These are phyloP conservation scores for Acanthopleura granulata DNA, from an alignment of 2,888 invertebrate genomes.

Conservation along the genomic window DNA sequence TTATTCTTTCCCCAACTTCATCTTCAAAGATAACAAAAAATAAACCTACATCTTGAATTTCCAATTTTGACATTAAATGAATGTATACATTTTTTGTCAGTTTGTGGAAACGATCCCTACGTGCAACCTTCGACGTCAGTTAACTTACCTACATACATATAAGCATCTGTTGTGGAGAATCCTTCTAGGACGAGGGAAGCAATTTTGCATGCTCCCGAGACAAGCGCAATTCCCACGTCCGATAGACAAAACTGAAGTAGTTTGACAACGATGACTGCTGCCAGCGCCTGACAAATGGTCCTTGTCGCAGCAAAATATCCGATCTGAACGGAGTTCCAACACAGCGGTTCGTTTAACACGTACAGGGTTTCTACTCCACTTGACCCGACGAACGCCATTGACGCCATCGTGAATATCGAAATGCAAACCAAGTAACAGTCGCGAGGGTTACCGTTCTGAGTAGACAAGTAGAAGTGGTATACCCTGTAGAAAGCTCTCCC, in stretches of 20 bases:
- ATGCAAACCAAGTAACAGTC: conserved; percentile 27
- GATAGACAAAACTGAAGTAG: conserved; percentile 32
- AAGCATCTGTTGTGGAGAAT: conserved; percentile 28
- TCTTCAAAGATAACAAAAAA: no score
- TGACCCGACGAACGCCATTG: conserved; percentile 28
- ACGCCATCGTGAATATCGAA: conserved; percentile 26
- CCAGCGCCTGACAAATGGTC: conserved; percentile 28
- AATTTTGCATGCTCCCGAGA: conserved; percentile 29
- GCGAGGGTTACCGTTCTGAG: not conserved
- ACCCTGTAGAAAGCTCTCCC: conserved; percentile 32
- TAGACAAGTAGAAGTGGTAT: conserved; percentile 31
- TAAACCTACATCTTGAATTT: no score
- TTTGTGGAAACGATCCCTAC: no score
- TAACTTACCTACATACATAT: conserved; percentile 38
- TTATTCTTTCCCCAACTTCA: no score
- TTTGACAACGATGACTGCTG: conserved; percentile 32
- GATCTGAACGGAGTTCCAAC: conserved; percentile 39
- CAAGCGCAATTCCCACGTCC: conserved; percentile 35
- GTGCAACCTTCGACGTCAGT: no score
- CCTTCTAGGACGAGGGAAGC: conserved; percentile 32
- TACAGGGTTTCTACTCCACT: conserved; percentile 36
- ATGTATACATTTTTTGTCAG: no score
- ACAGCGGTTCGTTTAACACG: conserved; percentile 39
- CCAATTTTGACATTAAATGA: no score
- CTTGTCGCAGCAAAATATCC: conserved; percentile 34